Evolutionary conservation across 2,113 vertebrate species (phyloP), one percentile per base, ranked within the genome.

Genomic region (Campylomormyrus numenius): DNA sequence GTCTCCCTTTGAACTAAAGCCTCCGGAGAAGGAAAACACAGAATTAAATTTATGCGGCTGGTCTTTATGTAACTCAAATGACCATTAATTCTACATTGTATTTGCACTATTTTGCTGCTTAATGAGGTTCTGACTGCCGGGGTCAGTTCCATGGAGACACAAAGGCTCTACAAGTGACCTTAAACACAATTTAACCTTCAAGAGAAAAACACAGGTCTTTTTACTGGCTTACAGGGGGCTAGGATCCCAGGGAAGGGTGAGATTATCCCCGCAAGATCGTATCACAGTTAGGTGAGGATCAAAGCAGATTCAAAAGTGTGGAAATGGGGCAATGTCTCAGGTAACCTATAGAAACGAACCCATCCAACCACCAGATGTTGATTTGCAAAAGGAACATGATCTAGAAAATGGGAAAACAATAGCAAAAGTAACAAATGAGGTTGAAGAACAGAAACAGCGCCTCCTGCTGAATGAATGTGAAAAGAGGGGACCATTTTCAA

Each of bases 211-310:
- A n/a, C 56, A 9, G 46, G 19, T 49, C 35, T 74, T 77, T 48
- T 46, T 39, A 45, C 24, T 21, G 27, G 17, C 9, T 42, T 21
- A 45, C 13, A 21, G 53, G 21, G 87, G 10, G 83, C 17, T 24
- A 85, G 13, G 11, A 39, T 77, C 70, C 11, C 21, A 46, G 46
- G 70, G 49, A 48, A 80, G 66, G 24, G 83, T 77, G 74, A 91
- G 91, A 92, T 90, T 85, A 92, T 84, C n/a, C 77, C 88, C 89
- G 77, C 89, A 92, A 87, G 74, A 91, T 91, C 91, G 92, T 91
- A 58, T 74, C 24, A 74, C 88, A 90, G 53, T 35, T 58, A 45
- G 91, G 74, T 70, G 50, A 86, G 90, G 84, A 89, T 89, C 74
- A 92, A 46, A 91, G 74, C 3, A 83, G 91, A 92, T 91, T 90